Percentiles rank a stretch among this genome's conserved stretches.
Evolutionary conservation across 2,113 vertebrate genomes (phyloP).

Genomic region (Climacteris rufus): DNA sequence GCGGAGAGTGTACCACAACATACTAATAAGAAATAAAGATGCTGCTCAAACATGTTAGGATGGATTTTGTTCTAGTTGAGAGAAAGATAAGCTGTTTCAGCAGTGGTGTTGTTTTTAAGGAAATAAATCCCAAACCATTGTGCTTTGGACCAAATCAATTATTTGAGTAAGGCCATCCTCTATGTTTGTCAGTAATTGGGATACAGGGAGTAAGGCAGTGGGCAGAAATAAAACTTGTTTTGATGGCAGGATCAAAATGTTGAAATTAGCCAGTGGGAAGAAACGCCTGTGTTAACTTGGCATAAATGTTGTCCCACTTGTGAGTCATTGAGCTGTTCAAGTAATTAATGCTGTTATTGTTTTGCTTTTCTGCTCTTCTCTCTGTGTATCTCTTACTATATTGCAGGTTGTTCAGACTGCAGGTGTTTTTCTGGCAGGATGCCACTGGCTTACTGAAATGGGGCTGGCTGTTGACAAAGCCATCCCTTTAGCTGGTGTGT

Average conservation of each 20-base stretch:
- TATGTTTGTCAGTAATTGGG: background rate
- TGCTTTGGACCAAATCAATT: background rate
- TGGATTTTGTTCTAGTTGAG: background rate
- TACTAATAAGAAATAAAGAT: background rate
- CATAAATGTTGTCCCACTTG: background rate
- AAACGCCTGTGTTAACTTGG: background rate
- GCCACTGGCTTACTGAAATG: background rate
- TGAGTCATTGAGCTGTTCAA: background rate
- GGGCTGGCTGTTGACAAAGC: background rate
- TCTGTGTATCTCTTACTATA: background rate
- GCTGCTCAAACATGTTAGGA: background rate
- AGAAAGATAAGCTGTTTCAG: background rate
- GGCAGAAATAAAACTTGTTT: background rate
- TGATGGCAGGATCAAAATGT: background rate
- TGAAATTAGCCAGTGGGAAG: background rate
- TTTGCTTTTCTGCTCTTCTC: background rate
- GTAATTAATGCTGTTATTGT: slow-evolving; percentile 11
- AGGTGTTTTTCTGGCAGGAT: slow-evolving; percentile 47
- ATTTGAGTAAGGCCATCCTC: background rate
- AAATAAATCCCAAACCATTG: background rate
- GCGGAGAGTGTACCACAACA: background rate
- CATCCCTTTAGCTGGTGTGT: background rate
- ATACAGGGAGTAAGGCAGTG: background rate
- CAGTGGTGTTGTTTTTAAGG: background rate
- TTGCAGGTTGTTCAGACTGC: background rate